Evolutionary conservation across 2,888 invertebrate species (phyloP).

Genomic region (Euproctis similis): DNA sequence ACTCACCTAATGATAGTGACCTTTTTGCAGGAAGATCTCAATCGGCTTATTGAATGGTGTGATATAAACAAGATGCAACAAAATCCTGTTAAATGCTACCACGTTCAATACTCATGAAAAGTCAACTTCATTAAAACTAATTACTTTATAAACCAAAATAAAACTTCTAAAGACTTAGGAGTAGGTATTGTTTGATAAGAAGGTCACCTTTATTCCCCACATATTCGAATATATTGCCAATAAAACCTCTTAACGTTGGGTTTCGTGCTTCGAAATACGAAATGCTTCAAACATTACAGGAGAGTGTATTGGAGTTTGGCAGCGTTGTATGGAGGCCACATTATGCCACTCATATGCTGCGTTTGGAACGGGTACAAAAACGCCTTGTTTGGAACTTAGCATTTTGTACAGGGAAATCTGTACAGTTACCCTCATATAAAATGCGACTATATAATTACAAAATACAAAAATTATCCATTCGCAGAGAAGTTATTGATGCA

Average conservation of each 20-base stretch:
- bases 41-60: background rate
- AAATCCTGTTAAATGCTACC: background rate
- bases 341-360: background rate
- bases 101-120: too few relatives aligned
- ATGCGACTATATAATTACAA: too few relatives aligned
- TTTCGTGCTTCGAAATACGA: constrained; percentile 1
- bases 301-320: background rate
- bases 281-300: background rate
- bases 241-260: constrained; percentile 1
- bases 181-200: constrained; percentile 1
- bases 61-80: constrained; percentile 6
- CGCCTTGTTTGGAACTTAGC: too few relatives aligned
- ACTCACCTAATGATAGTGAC: background rate
- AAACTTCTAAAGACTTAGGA: background rate
- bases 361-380: too few relatives aligned
- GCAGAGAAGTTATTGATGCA: too few relatives aligned
- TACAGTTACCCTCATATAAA: too few relatives aligned
- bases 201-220: background rate
- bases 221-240: constrained; percentile 2
- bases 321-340: constrained; percentile 4
- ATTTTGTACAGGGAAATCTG: too few relatives aligned
- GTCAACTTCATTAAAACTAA: too few relatives aligned
- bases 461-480: too few relatives aligned
- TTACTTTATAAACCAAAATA: background rate
- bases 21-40: background rate